These are phyloP conservation scores for Loripinus fragilis DNA, from an alignment of 2,888 invertebrate genomes.

Conservation along the genomic window DNA sequence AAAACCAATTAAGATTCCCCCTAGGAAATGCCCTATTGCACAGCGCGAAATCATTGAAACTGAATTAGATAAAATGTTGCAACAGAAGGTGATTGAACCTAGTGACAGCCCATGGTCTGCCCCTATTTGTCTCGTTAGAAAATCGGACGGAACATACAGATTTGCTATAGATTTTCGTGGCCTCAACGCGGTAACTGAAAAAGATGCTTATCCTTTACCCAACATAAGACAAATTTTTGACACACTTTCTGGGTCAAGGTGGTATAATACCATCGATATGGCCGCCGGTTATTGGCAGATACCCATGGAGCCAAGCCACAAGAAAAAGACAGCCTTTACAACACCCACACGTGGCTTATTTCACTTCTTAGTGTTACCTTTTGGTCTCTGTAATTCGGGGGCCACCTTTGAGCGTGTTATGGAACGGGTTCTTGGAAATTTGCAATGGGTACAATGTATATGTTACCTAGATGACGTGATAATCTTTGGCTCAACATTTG, in stretches of 20 bases:
- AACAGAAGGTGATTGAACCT: slow-evolving; percentile 1
- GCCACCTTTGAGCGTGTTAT: background rate
- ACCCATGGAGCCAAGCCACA: background rate
- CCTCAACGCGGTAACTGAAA: background rate
- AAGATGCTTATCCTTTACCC: slow-evolving; percentile 6
- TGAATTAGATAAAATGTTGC: slow-evolving; percentile 11
- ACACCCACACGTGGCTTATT: background rate
- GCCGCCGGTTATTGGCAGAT: background rate
- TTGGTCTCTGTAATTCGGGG: background rate
- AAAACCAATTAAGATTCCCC: background rate
- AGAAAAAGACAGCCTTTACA: background rate
- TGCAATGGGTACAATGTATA: background rate
- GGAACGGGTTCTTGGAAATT: background rate
- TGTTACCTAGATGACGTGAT: background rate
- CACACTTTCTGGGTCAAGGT: background rate
- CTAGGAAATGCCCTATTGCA: background rate
- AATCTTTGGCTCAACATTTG: background rate
- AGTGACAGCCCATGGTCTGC: slow-evolving; percentile 3
- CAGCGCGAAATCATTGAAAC: background rate
- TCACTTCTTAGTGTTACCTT: background rate
- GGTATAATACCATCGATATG: background rate
- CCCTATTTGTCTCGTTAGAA: background rate
- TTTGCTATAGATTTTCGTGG: slow-evolving; percentile 8
- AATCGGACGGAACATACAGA: background rate
- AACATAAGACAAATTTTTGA: slow-evolving; percentile 8